Evolutionary conservation across 1,140 invertebrate genomes (phyloP), one percentile per base, ranked within the genome.

Genomic region (Bradynema listronoti): DNA sequence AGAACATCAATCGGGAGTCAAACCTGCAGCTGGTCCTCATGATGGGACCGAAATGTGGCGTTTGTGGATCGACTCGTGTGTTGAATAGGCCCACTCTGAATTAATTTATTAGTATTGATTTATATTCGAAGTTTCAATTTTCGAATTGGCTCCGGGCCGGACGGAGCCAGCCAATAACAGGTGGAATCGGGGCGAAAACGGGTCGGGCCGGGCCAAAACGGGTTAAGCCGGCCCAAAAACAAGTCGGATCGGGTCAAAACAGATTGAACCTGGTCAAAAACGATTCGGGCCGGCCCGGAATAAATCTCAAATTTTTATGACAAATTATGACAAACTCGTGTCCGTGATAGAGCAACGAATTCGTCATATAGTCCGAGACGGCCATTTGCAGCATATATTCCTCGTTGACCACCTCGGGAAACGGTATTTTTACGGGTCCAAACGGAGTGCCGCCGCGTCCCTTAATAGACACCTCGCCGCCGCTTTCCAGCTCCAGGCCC

Each of bases 11-110:
- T 42, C 73, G 75, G 11, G 66, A 24, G 27, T n/a, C 16, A n/a
- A 39, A 11, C 16, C 41, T 27, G 30, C 59, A 61, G 24, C 63
- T 65, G 7, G 75, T 77, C 19, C 63, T 59, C 76, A 76, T 78
- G 6, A 76, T 65, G 4, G 73, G 56, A n/a, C 76, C 73, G 46
- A 76, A 73, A 45, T 78, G 76, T 22, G 73, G 76, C 19, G 73
- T 76, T 25, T 55, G 61, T 2, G 68, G 61, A 58, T 78, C 76
- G 22, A 76, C 60, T 27, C 65, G 45, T 24, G 73, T 77, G 56
- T 76, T 75, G 66, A 76, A 76, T 5, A 76, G 58, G 19, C 74
- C 74, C 25, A 73, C 62, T 27, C 71, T 69, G 39, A 52, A 71
- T n/a, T n/a, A n/a, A n/a, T n/a, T n/a, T n/a, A n/a, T n/a, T n/a